These are phyloP conservation scores for Zaprionus kolodkinae DNA, from an alignment of 1,140 invertebrate genomes.

Conservation along the genomic window DNA sequence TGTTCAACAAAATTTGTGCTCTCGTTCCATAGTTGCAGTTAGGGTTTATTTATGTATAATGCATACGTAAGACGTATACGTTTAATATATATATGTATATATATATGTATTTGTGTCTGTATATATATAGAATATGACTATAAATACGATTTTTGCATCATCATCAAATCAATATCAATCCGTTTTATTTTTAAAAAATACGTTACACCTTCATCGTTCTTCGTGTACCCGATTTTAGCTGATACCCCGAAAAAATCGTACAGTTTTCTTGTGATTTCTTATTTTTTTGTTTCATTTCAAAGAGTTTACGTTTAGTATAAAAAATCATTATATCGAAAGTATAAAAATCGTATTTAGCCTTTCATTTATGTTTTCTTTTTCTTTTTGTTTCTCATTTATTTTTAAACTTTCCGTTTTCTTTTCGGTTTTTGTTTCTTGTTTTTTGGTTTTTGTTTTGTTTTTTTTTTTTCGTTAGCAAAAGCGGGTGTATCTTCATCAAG, in stretches of 20 bases:
- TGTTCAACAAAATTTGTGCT: constrained; percentile 83
- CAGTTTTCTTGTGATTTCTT: constrained; percentile 33
- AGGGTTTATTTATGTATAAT: constrained; percentile 63
- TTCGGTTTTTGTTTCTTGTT: constrained; percentile 41
- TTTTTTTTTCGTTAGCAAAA: constrained; percentile 74
- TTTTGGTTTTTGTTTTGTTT: constrained; percentile 52
- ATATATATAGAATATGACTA: constrained; percentile 47
- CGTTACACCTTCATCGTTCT: constrained; percentile 49
- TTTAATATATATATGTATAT: constrained; percentile 55
- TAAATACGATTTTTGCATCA: constrained; percentile 53
- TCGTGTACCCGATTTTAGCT: constrained; percentile 55
- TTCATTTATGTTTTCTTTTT: constrained; percentile 50
- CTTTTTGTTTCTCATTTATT: constrained; percentile 45
- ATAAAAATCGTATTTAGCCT: constrained; percentile 83
- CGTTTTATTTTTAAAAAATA: constrained; percentile 43
- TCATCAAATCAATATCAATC: constrained; percentile 39
- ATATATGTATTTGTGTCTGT: constrained; percentile 23
- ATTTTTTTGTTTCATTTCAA: constrained; percentile 48
- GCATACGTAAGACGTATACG: constrained; percentile 35
- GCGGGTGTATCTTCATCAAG: constrained; percentile 83
- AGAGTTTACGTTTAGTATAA: constrained; percentile 79
- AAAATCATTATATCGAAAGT: constrained; percentile 83
- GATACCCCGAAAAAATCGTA: constrained; percentile 64
- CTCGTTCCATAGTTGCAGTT: constrained; percentile 82
- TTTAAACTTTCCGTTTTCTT: constrained; percentile 36